Base-by-base conservation (phyloP, 2,797 vertebrate species). In the Catamblyrhynchus diadema region DNA sequence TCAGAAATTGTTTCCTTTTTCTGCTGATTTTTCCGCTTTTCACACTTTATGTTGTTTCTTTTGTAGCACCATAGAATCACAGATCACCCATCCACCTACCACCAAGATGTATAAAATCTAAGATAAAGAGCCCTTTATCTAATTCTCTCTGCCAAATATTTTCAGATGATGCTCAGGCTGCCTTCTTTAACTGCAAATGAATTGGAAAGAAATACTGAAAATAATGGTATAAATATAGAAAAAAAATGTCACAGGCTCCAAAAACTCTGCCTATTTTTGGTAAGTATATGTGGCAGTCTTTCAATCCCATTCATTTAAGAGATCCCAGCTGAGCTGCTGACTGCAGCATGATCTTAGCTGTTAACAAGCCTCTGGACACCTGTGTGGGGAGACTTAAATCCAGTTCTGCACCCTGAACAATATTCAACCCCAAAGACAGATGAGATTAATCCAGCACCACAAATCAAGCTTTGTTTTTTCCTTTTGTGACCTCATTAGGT, bases 251-350 rank as follows among this genome's bases (percentile, higher is more conserved):
- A 79, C 28, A 54, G 35, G 22, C 33, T 75, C 23, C 30, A 30
- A 81, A 81, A 16, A 9, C 24, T 64, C 64, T 70, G 32, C 12
- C 51, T 75, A 37, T 77, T 93, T 93, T 84, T 75, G 81, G 50
- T 22, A 60, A 32, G 5, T 51, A 5, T 82, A 30, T 56, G 39
- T 65, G 42, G 23, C 42, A 86, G n/a, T 32, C 32, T 86, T 90
- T 69, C 82, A 84, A 5, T 62, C 56, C 24, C 14, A 42, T 88
- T 81, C 48, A 47, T 74, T 74, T 91, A 67, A 96, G 86, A 93
- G 73, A 54, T 72, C 39, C 54, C 66, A 72, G 44, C 41, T 88
- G 62, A 90, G 57, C 54, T 11, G 7, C 57, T 73, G 75, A 86
- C 48, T 81, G 44, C 17, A 67, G 41, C 57, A 66, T 0, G 5